phyloP scores from a whole-genome alignment of 2,797 vertebrate species.

The Anas acuta region DNA sequence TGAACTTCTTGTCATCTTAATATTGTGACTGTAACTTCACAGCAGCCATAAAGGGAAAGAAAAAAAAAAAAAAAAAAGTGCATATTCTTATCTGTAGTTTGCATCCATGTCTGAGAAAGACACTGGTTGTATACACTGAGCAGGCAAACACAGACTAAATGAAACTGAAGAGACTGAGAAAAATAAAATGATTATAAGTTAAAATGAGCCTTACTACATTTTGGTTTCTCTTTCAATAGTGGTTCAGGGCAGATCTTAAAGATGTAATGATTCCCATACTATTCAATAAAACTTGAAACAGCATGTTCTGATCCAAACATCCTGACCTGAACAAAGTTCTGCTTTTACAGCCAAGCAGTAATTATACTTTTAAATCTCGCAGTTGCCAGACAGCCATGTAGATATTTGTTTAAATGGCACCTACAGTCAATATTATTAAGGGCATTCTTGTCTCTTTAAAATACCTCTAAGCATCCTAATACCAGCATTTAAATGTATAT shows the following conservation, averaged over 20 bases:
- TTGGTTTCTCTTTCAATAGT: background rate
- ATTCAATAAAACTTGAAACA: slow-evolving; percentile 5
- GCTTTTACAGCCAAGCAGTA: background rate
- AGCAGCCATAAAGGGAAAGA: background rate
- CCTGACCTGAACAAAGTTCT: background rate
- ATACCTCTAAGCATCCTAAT: background rate
- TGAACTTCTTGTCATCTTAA: slow-evolving; percentile 42
- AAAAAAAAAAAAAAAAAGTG: background rate
- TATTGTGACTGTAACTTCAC: background rate
- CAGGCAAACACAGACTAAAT: background rate
- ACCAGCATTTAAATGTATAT: background rate
- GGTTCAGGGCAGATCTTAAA: background rate
- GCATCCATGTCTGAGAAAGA: background rate
- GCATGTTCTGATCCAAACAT: background rate
- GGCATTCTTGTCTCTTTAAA: background rate
- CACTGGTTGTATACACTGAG: background rate
- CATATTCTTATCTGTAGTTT: background rate
- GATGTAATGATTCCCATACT: background rate
- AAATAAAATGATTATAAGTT: background rate
- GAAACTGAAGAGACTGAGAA: background rate
- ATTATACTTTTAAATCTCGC: background rate
- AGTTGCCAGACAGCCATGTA: background rate
- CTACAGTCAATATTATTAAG: background rate
- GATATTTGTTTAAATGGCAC: slow-evolving; percentile 37
- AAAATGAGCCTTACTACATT: background rate